phyloP scores from a whole-genome alignment of 2,113 vertebrate species.

The Epinephelus lanceolatus region DNA sequence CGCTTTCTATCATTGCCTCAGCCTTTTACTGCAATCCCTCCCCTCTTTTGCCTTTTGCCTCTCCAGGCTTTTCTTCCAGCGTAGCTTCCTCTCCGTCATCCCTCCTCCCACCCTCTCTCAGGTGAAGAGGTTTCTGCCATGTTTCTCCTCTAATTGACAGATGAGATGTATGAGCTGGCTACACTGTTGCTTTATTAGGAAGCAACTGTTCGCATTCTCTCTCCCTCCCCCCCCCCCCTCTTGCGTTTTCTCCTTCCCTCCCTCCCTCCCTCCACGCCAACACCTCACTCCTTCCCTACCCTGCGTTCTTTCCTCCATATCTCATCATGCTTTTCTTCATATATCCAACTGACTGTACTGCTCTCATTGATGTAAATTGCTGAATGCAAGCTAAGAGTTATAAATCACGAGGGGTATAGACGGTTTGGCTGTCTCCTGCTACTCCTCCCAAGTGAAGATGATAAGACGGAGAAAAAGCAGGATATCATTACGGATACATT shows the following conservation, averaged over 20 bases:
- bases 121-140: conserved; percentile 82
- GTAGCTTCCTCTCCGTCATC: conserved; percentile 49
- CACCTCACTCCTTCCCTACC: conserved; percentile 26
- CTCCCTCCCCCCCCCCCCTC: conserved; percentile 35
- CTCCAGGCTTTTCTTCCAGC: conserved; percentile 46
- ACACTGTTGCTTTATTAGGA: conserved; percentile 83
- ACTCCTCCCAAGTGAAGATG: conserved; percentile 34
- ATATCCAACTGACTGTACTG: conserved; percentile 35
- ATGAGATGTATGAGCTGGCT: conserved; percentile 81
- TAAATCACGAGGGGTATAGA: conserved; percentile 49
- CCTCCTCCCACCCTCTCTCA: conserved; percentile 67
- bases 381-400: conserved; percentile 42
- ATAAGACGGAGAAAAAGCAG: conserved; percentile 30
- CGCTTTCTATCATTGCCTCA: conserved; percentile 30
- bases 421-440: conserved; percentile 29
- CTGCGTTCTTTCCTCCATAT: conserved; percentile 57
- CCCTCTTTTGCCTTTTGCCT: conserved; percentile 40
- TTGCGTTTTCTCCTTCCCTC: conserved; percentile 8
- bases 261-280: neutral
- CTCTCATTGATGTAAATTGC: conserved; percentile 71
- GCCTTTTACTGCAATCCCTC: conserved; percentile 40
- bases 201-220: conserved; percentile 69
- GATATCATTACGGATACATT: conserved; percentile 30
- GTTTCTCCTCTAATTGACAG: conserved; percentile 77
- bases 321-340: conserved; percentile 54